A percentile compares a stretch with the other conserved stretches of the same genome.
Conservation (phyloP, 2,888 invertebrate species). For the Tryphoninae sp. region DNA sequence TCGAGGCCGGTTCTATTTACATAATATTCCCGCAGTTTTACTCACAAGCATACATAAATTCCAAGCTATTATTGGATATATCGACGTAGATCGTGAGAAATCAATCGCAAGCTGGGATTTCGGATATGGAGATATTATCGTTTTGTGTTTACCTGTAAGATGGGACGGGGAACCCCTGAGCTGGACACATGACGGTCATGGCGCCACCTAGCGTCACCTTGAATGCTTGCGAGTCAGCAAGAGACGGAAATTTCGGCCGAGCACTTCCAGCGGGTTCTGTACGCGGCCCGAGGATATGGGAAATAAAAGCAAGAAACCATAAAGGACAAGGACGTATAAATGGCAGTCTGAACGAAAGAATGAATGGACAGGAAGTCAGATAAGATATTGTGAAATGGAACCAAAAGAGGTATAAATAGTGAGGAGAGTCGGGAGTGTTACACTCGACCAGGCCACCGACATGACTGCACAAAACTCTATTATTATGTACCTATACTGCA, state of each 20-base stretch:
- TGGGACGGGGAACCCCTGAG: conserved; percentile 83
- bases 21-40: conserved; percentile 13
- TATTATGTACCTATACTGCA: neutral
- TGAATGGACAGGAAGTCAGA: conserved; percentile 51
- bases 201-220: conserved; percentile 78
- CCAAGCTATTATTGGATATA: conserved; percentile 1
- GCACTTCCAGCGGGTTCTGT: conserved; percentile 85
- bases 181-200: conserved; percentile 82
- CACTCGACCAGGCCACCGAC: neutral
- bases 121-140: conserved; percentile 1
- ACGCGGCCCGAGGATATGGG: conserved; percentile 51
- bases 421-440: neutral
- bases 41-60: neutral
- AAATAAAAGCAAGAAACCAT: neutral
- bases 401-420: neutral
- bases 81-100: conserved; percentile 23
- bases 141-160: conserved; percentile 80
- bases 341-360: neutral
- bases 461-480: neutral
- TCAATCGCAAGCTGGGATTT: conserved; percentile 44
- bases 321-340: conserved; percentile 16
- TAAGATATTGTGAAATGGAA: conserved; percentile 17
- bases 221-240: conserved; percentile 81
- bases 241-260: conserved; percentile 85
- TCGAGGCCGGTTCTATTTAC: conserved; percentile 83